Evolutionary conservation across 2,797 vertebrate genomes (phyloP).

Genomic region (Craterocephalus amniculus): DNA sequence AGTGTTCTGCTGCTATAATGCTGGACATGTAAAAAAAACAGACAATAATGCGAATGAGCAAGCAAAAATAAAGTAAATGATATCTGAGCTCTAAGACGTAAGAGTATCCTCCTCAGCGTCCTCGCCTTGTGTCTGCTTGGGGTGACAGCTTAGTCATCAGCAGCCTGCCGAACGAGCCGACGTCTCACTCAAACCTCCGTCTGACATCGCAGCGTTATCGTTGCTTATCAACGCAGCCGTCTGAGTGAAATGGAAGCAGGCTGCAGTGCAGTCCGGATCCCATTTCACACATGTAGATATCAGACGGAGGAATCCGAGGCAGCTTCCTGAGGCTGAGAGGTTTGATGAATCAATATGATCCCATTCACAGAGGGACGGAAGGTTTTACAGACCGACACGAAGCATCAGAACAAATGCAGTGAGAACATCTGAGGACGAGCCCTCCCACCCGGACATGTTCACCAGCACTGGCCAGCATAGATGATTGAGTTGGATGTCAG

Average conservation of each 20-base stretch:
- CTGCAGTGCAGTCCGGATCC: conserved; percentile 46
- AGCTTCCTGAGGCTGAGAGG: conserved; percentile 28
- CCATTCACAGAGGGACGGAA: conserved; percentile 14
- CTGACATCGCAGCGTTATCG: conserved; percentile 48
- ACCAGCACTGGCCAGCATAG: conserved; percentile 59
- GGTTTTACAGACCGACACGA: conserved; percentile 18
- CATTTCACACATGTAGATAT: conserved; percentile 51
- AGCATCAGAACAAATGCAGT: conserved; percentile 32
- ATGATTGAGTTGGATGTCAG: conserved; percentile 78
- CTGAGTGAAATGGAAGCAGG: conserved; percentile 52
- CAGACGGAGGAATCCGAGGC: conserved; percentile 38
- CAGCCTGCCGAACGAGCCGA: conserved; percentile 19
- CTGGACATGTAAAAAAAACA: no score
- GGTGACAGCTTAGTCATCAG: conserved; percentile 29
- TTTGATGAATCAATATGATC: conserved; percentile 29
- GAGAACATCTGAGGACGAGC: conserved; percentile 57
- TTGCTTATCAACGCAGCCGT: conserved; percentile 47
- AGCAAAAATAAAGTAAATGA: no score
- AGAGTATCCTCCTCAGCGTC: background rate
- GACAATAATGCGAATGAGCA: no score
- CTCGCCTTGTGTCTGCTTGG: background rate
- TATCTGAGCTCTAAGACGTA: no score
- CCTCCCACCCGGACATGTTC: conserved; percentile 54
- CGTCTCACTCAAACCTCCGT: conserved; percentile 40
- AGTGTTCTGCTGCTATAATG: no score